phyloP scores from a whole-genome alignment of 2,888 invertebrate species.

The Smittia aterrima region DNA sequence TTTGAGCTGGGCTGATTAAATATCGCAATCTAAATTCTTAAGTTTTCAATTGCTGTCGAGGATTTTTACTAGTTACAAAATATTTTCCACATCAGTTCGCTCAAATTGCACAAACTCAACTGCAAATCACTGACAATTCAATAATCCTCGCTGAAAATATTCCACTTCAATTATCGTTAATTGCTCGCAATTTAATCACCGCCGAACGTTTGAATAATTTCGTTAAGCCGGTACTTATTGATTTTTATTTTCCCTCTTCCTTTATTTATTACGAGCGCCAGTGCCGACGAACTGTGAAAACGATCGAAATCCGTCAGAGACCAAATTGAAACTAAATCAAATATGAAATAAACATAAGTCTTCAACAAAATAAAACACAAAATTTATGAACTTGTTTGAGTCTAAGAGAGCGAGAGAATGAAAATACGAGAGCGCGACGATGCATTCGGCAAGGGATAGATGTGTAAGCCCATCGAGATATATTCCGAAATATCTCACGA shows the following conservation, averaged over 20 bases:
- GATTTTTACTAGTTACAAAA: neutral
- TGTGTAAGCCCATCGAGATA: constrained; percentile 30
- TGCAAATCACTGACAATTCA: neutral
- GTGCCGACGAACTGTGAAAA: neutral
- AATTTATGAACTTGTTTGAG: constrained; percentile 41
- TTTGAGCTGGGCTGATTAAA: neutral
- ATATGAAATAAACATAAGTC: constrained; percentile 42
- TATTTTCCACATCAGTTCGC: no score
- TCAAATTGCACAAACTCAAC: no score
- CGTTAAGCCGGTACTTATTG: constrained; percentile 34
- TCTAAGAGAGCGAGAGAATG: constrained; percentile 11
- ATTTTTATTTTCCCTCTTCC: constrained; percentile 21
- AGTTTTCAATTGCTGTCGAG: constrained; percentile 10
- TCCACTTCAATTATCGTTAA: constrained; percentile 16
- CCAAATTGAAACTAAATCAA: constrained; percentile 42
- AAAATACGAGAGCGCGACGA: neutral
- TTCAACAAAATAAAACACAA: constrained; percentile 29
- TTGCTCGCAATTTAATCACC: neutral
- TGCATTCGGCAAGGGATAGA: neutral
- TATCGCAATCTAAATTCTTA: constrained; percentile 19
- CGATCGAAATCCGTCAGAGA: constrained; percentile 39
- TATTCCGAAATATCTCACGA: neutral
- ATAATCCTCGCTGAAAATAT: neutral
- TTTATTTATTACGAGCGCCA: neutral
- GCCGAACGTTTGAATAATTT: neutral